A percentile compares a stretch with the other conserved stretches of the same genome.
Conservation (phyloP, 2,888 invertebrate species). For the Agriopis aurantiaria region DNA sequence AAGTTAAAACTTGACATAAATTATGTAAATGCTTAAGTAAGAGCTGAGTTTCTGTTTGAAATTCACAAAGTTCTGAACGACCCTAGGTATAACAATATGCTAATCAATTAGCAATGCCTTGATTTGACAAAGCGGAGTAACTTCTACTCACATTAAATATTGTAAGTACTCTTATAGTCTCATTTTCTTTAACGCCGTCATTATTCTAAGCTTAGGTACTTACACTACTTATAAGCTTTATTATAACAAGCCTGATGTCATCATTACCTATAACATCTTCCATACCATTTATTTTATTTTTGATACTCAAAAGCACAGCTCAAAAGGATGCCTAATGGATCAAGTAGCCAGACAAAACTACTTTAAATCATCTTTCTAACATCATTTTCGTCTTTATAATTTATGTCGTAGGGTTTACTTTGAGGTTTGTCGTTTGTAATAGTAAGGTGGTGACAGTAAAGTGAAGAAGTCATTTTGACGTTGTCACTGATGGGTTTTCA, state of each 20-base stretch:
- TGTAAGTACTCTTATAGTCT: neutral
- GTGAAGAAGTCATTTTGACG: constrained; percentile 79
- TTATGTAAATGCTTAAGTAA: constrained; percentile 19
- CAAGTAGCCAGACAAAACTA: constrained; percentile 59
- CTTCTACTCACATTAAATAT: neutral
- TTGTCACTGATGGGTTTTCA: constrained; percentile 81
- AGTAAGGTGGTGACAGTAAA: constrained; percentile 66
- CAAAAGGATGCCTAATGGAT: constrained; percentile 71
- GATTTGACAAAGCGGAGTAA: constrained; percentile 8
- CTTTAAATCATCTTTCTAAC: constrained; percentile 24
- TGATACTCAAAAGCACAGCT: constrained; percentile 67
- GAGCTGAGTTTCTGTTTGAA: constrained; percentile 15
- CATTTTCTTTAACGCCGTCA: neutral
- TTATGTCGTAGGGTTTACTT: constrained; percentile 45
- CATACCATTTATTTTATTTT: constrained; percentile 66
- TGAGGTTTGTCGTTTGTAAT: constrained; percentile 33
- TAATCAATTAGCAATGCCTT: constrained; percentile 19
- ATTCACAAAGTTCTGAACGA: constrained; percentile 2
- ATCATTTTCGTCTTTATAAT: constrained; percentile 49
- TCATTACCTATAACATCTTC: constrained; percentile 63
- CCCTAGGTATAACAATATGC: constrained; percentile 13
- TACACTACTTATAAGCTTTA: constrained; percentile 51
- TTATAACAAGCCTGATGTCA: constrained; percentile 56
- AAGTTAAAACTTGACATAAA: constrained; percentile 20
- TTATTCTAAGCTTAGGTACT: constrained; percentile 37